Conservation (phyloP, 2,797 vertebrate species). For the Monodelphis domestica region DNA sequence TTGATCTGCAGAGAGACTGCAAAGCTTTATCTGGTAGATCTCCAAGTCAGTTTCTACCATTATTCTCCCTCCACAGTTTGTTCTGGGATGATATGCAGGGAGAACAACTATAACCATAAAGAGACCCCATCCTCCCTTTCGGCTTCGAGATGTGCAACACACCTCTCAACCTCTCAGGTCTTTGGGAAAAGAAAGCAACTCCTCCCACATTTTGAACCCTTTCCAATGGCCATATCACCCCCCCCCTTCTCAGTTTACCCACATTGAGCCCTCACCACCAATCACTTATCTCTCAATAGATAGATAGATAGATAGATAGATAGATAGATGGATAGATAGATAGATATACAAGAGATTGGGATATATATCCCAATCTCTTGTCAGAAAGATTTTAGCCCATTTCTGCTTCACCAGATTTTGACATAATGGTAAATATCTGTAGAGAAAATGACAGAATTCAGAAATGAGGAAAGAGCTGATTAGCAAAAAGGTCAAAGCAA, state of each 20-base stretch:
- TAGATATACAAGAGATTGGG: no score
- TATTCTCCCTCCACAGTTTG: background rate
- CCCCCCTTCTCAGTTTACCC: background rate
- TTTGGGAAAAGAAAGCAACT: background rate
- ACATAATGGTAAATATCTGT: background rate
- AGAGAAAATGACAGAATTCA: background rate
- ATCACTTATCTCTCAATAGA: background rate
- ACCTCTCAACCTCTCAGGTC: background rate
- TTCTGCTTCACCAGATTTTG: background rate
- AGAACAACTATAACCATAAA: background rate
- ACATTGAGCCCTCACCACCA: background rate
- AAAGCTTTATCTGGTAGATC: background rate
- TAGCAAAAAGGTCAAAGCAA: background rate
- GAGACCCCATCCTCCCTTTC: background rate
- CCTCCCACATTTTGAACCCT: background rate
- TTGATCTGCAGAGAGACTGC: background rate
- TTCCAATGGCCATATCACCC: background rate
- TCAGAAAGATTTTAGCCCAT: background rate
- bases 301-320: no score
- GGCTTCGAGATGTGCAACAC: background rate
- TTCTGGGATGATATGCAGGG: background rate
- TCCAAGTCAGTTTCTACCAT: background rate
- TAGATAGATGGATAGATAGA: no score
- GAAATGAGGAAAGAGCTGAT: background rate
- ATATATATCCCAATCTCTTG: background rate